phyloP scores from a whole-genome alignment of 2,113 vertebrate genomes.

The Zootoca vivipara region DNA sequence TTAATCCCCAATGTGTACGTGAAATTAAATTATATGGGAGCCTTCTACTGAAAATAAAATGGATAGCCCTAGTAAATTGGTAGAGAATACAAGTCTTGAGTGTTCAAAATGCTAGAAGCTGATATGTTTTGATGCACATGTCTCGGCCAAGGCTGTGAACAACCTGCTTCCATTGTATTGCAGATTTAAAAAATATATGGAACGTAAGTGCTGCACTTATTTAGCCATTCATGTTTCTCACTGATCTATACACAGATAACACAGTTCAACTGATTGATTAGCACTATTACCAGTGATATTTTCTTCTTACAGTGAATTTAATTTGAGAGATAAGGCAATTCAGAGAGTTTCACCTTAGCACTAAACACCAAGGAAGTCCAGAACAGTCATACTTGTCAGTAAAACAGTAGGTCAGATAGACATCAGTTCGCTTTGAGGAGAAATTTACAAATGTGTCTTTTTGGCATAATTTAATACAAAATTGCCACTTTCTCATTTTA shows the following conservation, averaged over 20 bases:
- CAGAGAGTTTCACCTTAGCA: slow-evolving; percentile 62
- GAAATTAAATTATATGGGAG: background rate
- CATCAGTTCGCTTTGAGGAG: slow-evolving; percentile 56
- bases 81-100: background rate
- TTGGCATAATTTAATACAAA: slow-evolving; percentile 75
- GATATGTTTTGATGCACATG: background rate
- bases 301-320: slow-evolving; percentile 69
- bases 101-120: background rate
- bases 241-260: slow-evolving; percentile 58
- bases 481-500: slow-evolving; percentile 50
- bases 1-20: background rate
- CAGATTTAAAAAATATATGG: slow-evolving; percentile 37
- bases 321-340: slow-evolving; percentile 71
- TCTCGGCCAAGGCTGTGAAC: slow-evolving; percentile 48
- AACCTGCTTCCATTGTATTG: slow-evolving; percentile 49
- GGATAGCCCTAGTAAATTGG: background rate
- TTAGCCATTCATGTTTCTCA: slow-evolving; percentile 49
- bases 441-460: slow-evolving; percentile 50
- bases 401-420: slow-evolving; percentile 71
- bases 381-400: slow-evolving; percentile 67
- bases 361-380: slow-evolving; percentile 61
- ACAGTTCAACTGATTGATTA: slow-evolving; percentile 61
- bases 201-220: slow-evolving; percentile 14
- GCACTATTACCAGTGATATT: slow-evolving; percentile 63
- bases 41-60: background rate